Evolutionary conservation across 2,797 vertebrate genomes (phyloP), one percentile per base, ranked within the genome.

Genomic region (Pyrocephalus nanus): DNA sequence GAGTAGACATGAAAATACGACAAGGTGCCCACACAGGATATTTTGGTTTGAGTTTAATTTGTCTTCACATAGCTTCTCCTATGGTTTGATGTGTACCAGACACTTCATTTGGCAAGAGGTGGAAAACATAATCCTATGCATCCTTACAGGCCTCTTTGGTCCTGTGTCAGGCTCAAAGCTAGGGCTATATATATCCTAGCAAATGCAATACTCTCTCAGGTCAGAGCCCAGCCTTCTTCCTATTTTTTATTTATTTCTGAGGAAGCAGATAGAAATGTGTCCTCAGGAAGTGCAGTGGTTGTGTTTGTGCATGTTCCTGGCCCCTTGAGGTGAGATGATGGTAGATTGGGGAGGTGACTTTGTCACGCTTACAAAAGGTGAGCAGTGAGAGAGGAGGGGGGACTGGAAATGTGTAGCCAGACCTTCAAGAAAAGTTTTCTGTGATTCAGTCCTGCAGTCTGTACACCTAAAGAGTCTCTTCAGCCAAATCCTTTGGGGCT

Each of bases 321-420:
- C 72, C 82, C 32, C 38, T 74, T 94, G 88, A 90, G 85, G 48
- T 83, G 67, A 93, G 88, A 87, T 78, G 48, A 71, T 93, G 57
- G 57, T 86, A 91, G 85, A 82, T 77, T 86, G 47, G 47, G 72
- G 79, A 82, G 65, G 47, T 73, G 61, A 54, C 36, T 88, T 62
- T 79, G 47, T 83, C 71, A 54, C 64, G 42, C 36, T 81, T 81
- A 54, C 0, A 29, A 55, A 91, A 94, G 47, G 66, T 72, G 86
- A 86, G 57, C 55, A 67, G 42, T 6, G 22, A 85, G 42, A 40
- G 34, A 58, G 50, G 69, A 61, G 27, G 38, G 17, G 48, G 20
- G 19, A 38, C 38, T 0, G 0, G 67, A 94, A 87, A 53, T 15
- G 4, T 45, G 16, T 30, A 40, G 48, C 77, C 25, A 75, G n/a